Conservation (phyloP, 1,140 invertebrate genomes). For the Stegodyphus mimosarum region DNA sequence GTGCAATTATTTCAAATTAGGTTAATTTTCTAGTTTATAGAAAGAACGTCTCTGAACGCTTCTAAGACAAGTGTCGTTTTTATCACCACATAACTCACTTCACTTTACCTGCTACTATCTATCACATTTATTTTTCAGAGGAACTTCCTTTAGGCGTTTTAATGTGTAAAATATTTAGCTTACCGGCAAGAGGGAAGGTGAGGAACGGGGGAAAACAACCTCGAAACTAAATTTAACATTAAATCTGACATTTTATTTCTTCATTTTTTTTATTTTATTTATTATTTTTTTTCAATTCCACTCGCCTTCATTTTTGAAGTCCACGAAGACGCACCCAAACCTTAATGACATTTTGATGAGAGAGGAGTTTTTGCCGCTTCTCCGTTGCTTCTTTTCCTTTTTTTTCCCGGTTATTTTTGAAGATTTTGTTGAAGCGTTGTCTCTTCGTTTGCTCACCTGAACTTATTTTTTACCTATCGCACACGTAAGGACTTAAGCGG, state of each 20-base stretch:
- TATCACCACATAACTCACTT: no score
- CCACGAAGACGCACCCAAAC: not conserved
- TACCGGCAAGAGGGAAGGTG: not conserved
- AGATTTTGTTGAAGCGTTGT: no score
- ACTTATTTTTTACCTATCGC: no score
- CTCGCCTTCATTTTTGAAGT: not conserved
- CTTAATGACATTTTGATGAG: slow-evolving; percentile 46
- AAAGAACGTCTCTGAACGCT: no score
- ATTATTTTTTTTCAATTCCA: not conserved
- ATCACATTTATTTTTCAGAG: not conserved
- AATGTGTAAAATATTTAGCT: slow-evolving; percentile 49
- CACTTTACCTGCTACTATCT: no score
- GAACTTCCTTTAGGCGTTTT: slow-evolving; percentile 6
- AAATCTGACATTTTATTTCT: slow-evolving; percentile 13
- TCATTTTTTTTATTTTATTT: no score
- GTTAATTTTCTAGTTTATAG: no score
- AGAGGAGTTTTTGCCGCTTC: slow-evolving; percentile 2
- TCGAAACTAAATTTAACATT: slow-evolving; percentile 30
- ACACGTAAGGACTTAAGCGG: no score
- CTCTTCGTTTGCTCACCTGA: no score
- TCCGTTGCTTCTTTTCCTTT: not conserved
- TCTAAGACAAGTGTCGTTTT: no score
- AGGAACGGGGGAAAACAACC: not conserved
- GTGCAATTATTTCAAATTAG: no score
- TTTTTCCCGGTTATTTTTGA: not conserved